Conservation (phyloP, 2,797 vertebrate species). For the Chelmon rostratus region DNA sequence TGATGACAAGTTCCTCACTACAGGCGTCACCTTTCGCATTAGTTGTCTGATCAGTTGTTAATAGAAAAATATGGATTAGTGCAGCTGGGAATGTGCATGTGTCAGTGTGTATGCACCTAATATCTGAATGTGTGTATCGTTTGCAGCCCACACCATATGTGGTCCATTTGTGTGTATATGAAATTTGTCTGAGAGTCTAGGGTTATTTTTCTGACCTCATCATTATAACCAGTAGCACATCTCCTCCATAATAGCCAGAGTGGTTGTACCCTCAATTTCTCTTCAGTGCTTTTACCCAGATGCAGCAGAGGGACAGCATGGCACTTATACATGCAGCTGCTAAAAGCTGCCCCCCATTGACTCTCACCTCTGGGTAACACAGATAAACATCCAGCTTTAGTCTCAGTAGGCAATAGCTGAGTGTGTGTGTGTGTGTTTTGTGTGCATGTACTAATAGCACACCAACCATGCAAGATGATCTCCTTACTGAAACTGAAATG, state of each 20-base stretch:
- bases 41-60: slow-evolving; percentile 1
- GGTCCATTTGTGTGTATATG: slow-evolving; percentile 15
- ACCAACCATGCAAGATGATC: slow-evolving; percentile 9
- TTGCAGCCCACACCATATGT: not conserved
- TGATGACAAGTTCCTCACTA: not conserved
- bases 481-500: slow-evolving; percentile 24
- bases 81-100: not conserved
- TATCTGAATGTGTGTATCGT: slow-evolving; percentile 5
- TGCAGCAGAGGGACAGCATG: slow-evolving; percentile 57
- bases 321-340: slow-evolving; percentile 74
- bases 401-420: slow-evolving; percentile 45
- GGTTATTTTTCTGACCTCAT: slow-evolving; percentile 51
- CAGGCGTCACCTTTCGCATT: not conserved
- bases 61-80: slow-evolving; percentile 17
- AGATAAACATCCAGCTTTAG: slow-evolving; percentile 74
- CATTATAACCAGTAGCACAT: slow-evolving; percentile 46
- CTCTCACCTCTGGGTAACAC: slow-evolving; percentile 76
- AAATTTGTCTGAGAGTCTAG: slow-evolving; percentile 29
- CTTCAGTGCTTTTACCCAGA: slow-evolving; percentile 67
- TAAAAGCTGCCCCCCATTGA: slow-evolving; percentile 81
- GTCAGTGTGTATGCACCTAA: not conserved
- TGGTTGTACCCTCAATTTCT: slow-evolving; percentile 69
- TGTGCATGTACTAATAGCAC: slow-evolving; percentile 33
- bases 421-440: slow-evolving; percentile 24
- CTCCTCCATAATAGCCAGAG: slow-evolving; percentile 58